Conservation (phyloP, 2,888 invertebrate genomes). For the Papilio protenor region DNA sequence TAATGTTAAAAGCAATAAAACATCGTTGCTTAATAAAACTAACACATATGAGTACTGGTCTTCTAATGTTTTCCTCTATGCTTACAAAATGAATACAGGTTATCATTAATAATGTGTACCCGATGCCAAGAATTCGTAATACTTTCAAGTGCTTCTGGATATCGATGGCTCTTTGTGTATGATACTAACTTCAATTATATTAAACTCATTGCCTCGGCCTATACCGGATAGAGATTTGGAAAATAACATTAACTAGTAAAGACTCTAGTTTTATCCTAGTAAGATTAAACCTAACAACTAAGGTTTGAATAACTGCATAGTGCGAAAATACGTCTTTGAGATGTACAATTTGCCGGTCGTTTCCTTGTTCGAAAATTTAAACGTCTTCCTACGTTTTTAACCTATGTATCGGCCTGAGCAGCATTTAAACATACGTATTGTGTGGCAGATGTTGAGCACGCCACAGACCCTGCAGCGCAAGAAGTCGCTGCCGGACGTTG, state of each 20-base stretch:
- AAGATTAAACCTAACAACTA: not conserved
- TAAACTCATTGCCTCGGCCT: not conserved
- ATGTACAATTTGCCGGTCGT: not conserved
- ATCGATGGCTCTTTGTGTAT: not conserved
- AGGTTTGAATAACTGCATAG: not conserved
- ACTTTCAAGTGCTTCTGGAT: not conserved
- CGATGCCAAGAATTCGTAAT: not conserved
- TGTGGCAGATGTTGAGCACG: slow-evolving; percentile 89
- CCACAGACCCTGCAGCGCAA: slow-evolving; percentile 93
- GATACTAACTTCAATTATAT: not conserved
- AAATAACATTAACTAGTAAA: not conserved
- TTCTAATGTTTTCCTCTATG: not conserved
- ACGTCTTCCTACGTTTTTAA: not conserved
- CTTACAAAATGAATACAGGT: not conserved
- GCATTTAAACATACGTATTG: slow-evolving; percentile 24
- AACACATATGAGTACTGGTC: not conserved
- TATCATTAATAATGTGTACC: not conserved
- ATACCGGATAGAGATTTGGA: not conserved
- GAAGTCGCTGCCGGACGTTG: slow-evolving; percentile 98
- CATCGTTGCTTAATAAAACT: not conserved
- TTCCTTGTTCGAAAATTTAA: not conserved
- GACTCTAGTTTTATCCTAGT: not conserved
- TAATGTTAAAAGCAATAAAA: not conserved
- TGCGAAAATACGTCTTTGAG: not conserved
- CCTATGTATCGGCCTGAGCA: not conserved